These are phyloP conservation scores for Pterostichus niger DNA, from an alignment of 2,888 invertebrate genomes.

Conservation along the genomic window DNA sequence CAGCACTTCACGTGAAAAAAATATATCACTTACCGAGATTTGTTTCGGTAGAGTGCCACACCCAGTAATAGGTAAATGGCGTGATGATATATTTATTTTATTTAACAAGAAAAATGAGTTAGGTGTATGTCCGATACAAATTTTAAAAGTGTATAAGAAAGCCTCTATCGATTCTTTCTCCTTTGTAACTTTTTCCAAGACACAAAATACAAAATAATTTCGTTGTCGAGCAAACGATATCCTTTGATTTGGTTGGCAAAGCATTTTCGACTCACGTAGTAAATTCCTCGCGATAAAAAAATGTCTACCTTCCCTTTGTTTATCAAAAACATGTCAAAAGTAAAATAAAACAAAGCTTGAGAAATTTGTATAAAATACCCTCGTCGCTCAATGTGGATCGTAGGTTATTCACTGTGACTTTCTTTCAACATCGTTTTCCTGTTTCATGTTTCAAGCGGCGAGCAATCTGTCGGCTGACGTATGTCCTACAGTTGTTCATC, in stretches of 20 bases:
- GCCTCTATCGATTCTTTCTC: too few relatives aligned
- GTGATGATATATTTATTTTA: too few relatives aligned
- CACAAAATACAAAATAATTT: too few relatives aligned
- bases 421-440: slow-evolving; percentile 15
- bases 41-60: too few relatives aligned
- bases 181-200: too few relatives aligned
- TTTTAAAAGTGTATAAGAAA: too few relatives aligned
- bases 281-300: slow-evolving; percentile 7
- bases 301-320: neutral
- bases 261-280: neutral
- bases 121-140: too few relatives aligned
- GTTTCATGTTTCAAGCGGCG: slow-evolving; percentile 10
- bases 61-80: too few relatives aligned
- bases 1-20: too few relatives aligned
- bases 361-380: slow-evolving; percentile 17
- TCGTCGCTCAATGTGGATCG: neutral
- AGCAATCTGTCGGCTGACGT: neutral
- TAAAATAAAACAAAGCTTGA: slow-evolving; percentile 6
- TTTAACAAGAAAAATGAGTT: too few relatives aligned
- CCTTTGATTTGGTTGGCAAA: neutral
- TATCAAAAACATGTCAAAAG: slow-evolving; percentile 34
- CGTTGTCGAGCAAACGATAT: neutral
- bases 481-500: neutral
- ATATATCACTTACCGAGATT: too few relatives aligned
- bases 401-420: neutral